These are phyloP conservation scores for Setipinna tenuifilis DNA, from an alignment of 2,797 vertebrate genomes.

Conservation along the genomic window DNA sequence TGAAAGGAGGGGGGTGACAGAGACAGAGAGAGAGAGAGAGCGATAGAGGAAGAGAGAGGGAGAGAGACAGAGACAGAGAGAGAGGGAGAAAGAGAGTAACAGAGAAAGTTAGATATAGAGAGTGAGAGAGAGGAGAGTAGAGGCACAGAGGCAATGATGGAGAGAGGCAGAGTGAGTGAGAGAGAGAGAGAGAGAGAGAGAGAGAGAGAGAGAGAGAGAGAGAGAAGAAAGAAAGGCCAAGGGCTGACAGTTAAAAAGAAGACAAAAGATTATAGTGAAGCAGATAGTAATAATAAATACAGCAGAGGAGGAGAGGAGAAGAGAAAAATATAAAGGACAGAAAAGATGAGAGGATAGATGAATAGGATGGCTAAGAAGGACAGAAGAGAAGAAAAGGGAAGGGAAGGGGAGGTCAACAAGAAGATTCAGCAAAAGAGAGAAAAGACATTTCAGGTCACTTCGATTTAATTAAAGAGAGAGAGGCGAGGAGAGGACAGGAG, in stretches of 20 bases:
- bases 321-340: neutral
- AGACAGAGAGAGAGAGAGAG: neutral
- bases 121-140: neutral
- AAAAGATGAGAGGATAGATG: neutral
- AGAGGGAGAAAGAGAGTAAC: neutral
- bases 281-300: neutral
- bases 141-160: neutral
- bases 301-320: neutral
- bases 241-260: neutral
- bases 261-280: neutral
- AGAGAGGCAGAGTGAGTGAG: conserved; percentile 24
- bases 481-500: conserved; percentile 37
- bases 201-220: conserved; percentile 3
- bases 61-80: conserved; percentile 36
- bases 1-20: neutral
- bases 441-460: no score
- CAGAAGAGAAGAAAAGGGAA: neutral
- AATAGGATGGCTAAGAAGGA: neutral
- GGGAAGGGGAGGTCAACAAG: conserved; percentile 52
- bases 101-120: neutral
- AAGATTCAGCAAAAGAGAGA: conserved; percentile 22
- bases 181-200: conserved; percentile 52
- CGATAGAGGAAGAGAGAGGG: conserved; percentile 50
- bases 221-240: neutral
- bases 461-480: conserved; percentile 44